Conservation (phyloP, 2,888 invertebrate species). For the Ophraella communa region DNA sequence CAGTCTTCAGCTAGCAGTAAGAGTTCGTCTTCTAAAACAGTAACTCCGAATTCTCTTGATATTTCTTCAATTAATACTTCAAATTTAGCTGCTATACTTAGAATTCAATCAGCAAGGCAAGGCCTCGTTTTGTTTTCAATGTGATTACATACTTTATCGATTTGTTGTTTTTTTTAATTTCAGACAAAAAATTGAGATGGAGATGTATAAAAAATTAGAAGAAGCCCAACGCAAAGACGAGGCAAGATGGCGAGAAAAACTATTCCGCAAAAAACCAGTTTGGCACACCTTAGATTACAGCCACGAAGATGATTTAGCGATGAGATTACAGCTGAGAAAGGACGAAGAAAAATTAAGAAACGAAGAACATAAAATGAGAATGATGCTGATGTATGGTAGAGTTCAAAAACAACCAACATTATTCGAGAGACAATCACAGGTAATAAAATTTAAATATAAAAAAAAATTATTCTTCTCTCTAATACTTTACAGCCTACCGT, state of each 20-base stretch:
- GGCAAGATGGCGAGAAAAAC: constrained; percentile 65
- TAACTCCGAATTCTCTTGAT: constrained; percentile 57
- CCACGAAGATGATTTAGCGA: constrained; percentile 72
- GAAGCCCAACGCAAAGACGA: constrained; percentile 68
- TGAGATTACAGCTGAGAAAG: constrained; percentile 69
- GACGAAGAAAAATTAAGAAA: constrained; percentile 73
- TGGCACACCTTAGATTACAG: constrained; percentile 73
- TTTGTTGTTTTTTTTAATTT: too few species aligned
- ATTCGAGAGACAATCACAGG: constrained; percentile 73
- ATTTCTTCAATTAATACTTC: constrained; percentile 64
- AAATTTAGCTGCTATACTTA: constrained; percentile 72
- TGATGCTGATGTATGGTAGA: constrained; percentile 75
- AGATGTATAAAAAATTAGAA: constrained; percentile 66
- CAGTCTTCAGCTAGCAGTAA: constrained; percentile 52
- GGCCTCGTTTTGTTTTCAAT: not conserved
- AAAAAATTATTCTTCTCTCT: not conserved
- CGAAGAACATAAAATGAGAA: constrained; percentile 72
- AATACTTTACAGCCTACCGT: not conserved
- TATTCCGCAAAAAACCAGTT: constrained; percentile 70
- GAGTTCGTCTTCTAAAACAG: constrained; percentile 50
- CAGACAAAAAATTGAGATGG: constrained; percentile 68
- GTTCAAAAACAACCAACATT: constrained; percentile 74
- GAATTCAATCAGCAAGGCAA: constrained; percentile 68
- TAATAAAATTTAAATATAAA: constrained; percentile 45
- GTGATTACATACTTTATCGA: too few species aligned